Base-by-base conservation (phyloP, 2,113 vertebrate species). In the Phrynocephalus versicolor region DNA sequence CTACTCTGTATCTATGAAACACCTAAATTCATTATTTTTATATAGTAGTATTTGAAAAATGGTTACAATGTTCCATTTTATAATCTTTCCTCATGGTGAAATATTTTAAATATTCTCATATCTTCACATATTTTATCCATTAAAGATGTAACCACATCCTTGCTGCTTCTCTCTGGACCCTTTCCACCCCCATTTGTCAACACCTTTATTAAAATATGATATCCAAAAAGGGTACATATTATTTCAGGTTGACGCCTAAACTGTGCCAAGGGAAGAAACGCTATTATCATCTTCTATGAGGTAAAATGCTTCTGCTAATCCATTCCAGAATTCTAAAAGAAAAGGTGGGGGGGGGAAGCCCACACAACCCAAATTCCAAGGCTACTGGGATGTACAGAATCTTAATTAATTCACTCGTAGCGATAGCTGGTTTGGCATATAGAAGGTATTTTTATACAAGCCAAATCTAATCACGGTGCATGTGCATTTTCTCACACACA, bases 401-500 rank as follows among this genome's bases (percentile, higher is more conserved):
- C 84, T 73, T 77, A 73, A 80, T 85, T 62, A 64, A 85, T 85
- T 85, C 77, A 79, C 71, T 72, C 84, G 64, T 58, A 85, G 27
- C 55, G 73, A 35, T 80, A 39, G 58, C 71, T 85, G 76, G 37
- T 21, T 73, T 85, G 77, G 51, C 83, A 79, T 71, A 71, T 58
- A 71, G 37, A 79, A 79, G 75, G 75, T 71, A 79, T 85, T 79
- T 85, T 75, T 74, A 81, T 55, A 73, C 69, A 80, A 80, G 70
- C 69, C 77, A 85, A 85, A 85, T 65, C n/a, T 85, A 85, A 85
- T 74, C 84, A 73, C 77, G 73, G 80, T 80, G 35, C 58, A 73
- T 55, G 69, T 80, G 57, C 57, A 74, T 60, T 51, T 51, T 15
- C 33, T 45, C 83, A 79, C 12, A 27, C 79, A 65, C 79, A 27